Percentiles rank a stretch among this genome's conserved stretches.
These are phyloP conservation scores for Epistrophe grossulariae DNA, from an alignment of 2,888 invertebrate species.

Conservation along the genomic window DNA sequence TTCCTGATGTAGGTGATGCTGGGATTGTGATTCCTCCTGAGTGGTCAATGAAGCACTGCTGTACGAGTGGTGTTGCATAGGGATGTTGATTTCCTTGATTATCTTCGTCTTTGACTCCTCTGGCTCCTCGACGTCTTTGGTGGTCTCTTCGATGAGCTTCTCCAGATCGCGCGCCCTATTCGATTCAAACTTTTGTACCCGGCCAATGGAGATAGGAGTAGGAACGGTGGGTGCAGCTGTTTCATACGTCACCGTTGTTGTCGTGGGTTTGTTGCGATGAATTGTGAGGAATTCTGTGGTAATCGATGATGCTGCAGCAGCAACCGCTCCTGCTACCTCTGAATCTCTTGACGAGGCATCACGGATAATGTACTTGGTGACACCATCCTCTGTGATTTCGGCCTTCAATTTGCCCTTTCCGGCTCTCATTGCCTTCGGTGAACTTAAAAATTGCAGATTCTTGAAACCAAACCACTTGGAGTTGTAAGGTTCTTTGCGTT, in stretches of 20 bases:
- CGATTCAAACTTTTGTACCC: constrained; percentile 72
- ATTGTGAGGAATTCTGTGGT: constrained; percentile 79
- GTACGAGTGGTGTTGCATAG: constrained; percentile 78
- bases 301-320: constrained; percentile 64
- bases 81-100: constrained; percentile 78
- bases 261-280: constrained; percentile 78
- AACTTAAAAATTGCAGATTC: constrained; percentile 86
- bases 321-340: constrained; percentile 69
- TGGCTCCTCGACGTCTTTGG: constrained; percentile 83
- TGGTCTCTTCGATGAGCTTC: constrained; percentile 83
- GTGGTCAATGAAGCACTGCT: constrained; percentile 38
- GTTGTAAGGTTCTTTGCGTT: constrained; percentile 85
- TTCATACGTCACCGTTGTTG: constrained; percentile 76
- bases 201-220: constrained; percentile 59
- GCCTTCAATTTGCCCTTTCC: constrained; percentile 81
- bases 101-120: constrained; percentile 82
- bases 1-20: constrained; percentile 61
- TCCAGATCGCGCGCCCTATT: constrained; percentile 82
- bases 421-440: constrained; percentile 84
- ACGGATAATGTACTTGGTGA: constrained; percentile 80
- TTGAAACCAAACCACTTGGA: constrained; percentile 86
- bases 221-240: constrained; percentile 27
- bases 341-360: constrained; percentile 78
- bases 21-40: constrained; percentile 40
- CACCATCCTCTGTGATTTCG: constrained; percentile 80